Conservation (phyloP, 2,113 vertebrate species). For the Murina feae region DNA sequence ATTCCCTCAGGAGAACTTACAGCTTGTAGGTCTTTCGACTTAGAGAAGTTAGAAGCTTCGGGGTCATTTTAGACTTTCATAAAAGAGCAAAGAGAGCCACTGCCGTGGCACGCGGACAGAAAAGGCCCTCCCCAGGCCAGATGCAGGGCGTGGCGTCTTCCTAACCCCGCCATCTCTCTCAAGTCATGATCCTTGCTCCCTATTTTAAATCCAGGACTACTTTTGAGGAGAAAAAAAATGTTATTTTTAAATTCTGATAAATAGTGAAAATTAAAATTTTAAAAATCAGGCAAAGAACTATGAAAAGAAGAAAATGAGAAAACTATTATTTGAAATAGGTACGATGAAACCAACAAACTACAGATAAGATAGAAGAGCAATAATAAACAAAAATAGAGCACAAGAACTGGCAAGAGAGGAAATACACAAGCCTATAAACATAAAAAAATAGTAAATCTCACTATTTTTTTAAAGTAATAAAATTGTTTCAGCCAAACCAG, state of each 20-base stretch:
- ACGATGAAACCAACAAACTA: background rate
- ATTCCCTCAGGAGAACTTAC: background rate
- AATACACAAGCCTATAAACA: background rate
- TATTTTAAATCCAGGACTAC: background rate
- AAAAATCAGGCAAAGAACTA: background rate
- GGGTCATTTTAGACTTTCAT: background rate
- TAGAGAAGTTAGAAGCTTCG: background rate
- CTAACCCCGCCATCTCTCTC: background rate
- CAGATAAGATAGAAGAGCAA: background rate
- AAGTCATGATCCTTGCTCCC: background rate
- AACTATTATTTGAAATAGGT: background rate
- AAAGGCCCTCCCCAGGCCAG: background rate
- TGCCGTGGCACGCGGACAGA: background rate
- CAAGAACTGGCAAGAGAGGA: background rate
- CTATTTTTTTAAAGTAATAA: background rate
- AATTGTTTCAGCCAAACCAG: background rate
- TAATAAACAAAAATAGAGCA: background rate
- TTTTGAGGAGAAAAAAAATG: background rate
- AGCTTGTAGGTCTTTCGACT: background rate
- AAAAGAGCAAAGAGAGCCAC: background rate
- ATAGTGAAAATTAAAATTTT: background rate
- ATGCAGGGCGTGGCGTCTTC: background rate
- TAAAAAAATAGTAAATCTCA: background rate
- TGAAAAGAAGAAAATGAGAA: background rate
- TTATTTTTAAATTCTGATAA: background rate